Conservation (phyloP, 1,140 invertebrate genomes). For the Macrobrachium nipponense region DNA sequence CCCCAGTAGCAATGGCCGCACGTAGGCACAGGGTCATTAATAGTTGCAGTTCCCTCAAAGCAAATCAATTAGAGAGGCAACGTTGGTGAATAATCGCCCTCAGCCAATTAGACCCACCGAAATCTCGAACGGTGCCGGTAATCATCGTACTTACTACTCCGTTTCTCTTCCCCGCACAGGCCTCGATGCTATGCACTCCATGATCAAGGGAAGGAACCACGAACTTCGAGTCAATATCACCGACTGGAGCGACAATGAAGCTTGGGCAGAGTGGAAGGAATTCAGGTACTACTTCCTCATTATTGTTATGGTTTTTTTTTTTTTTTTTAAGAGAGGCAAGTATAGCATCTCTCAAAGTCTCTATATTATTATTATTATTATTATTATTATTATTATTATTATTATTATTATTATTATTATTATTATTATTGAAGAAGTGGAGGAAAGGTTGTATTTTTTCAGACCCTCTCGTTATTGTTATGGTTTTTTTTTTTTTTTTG, state of each 20-base stretch:
- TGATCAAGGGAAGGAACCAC: constrained; percentile 38
- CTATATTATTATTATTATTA: too few relatives aligned
- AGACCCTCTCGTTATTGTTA: background rate
- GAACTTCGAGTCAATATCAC: constrained; percentile 52
- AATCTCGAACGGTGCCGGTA: background rate
- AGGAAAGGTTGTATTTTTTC: too few relatives aligned
- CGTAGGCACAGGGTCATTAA: too few relatives aligned
- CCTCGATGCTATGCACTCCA: constrained; percentile 38
- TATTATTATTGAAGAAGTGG: too few relatives aligned
- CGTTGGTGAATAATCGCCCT: background rate
- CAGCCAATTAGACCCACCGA: background rate
- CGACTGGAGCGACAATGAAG: constrained; percentile 34
- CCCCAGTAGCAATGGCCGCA: too few relatives aligned
- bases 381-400: too few relatives aligned
- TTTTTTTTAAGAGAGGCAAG: background rate
- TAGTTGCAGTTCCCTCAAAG: too few relatives aligned
- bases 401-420: too few relatives aligned
- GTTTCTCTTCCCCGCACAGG: constrained; percentile 9
- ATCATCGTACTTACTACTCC: background rate
- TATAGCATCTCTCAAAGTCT: too few relatives aligned
- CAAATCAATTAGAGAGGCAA: background rate
- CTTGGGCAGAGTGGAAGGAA: constrained; percentile 55
- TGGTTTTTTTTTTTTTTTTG: too few relatives aligned
- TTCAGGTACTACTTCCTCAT: constrained; percentile 16
- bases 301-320: background rate